phyloP scores from a whole-genome alignment of 2,797 vertebrate species.

The Ceryle rudis region DNA sequence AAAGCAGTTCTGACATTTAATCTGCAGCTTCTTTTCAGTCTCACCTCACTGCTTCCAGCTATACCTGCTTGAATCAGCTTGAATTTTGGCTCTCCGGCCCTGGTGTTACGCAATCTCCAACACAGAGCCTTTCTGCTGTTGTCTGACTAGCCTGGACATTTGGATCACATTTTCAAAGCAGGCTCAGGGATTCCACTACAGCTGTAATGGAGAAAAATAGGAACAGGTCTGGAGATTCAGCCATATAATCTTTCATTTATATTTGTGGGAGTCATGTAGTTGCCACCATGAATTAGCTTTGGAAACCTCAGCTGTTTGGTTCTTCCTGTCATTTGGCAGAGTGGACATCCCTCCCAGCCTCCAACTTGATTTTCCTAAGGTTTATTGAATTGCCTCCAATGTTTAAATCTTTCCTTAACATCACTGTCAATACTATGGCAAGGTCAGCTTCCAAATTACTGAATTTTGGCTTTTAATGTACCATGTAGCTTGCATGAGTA shows the following conservation, averaged over 20 bases:
- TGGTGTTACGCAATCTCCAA: not conserved
- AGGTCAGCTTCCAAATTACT: not conserved
- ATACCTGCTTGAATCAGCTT: conserved; percentile 45
- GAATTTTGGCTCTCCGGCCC: not conserved
- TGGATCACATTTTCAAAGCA: not conserved
- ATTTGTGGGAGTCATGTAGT: not conserved
- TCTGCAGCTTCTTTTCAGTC: conserved; percentile 25
- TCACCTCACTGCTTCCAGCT: conserved; percentile 21
- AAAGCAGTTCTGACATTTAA: conserved; percentile 47
- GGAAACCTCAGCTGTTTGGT: not conserved
- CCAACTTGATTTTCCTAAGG: not conserved
- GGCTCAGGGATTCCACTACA: not conserved
- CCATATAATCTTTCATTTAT: not conserved
- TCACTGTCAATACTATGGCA: not conserved
- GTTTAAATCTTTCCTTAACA: not conserved
- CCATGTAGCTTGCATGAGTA: not conserved
- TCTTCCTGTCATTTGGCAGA: not conserved
- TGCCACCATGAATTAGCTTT: not conserved
- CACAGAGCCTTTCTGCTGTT: not conserved
- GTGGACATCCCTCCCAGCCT: not conserved
- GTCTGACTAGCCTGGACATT: not conserved
- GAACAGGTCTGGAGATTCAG: not conserved
- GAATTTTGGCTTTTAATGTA: not conserved
- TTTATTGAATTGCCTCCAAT: not conserved
- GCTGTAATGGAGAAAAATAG: not conserved